These are phyloP conservation scores for Ageneiosus marmoratus DNA, from an alignment of 2,113 vertebrate species.

Conservation along the genomic window DNA sequence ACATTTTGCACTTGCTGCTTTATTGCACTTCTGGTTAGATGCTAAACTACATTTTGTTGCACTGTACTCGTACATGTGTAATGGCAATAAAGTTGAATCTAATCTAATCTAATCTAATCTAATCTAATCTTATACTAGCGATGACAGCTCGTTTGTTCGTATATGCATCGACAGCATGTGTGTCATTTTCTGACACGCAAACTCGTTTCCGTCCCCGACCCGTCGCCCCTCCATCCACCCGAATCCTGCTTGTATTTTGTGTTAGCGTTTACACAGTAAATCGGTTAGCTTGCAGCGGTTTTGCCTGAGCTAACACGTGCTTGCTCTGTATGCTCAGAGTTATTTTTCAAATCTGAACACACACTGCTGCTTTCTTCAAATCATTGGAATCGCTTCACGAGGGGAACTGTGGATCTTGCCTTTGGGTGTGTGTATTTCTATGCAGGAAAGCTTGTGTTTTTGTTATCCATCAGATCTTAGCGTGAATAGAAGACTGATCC, in stretches of 20 bases:
- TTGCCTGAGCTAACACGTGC: neutral
- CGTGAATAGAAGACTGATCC: neutral
- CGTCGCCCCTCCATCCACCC: neutral
- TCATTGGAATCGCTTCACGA: neutral
- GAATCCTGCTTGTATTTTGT: neutral
- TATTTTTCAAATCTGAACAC: neutral
- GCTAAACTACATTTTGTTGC: too few species aligned
- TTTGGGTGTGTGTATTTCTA: neutral
- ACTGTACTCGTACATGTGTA: too few species aligned
- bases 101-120: too few species aligned
- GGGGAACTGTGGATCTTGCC: neutral
- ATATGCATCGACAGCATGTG: neutral
- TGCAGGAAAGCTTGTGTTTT: neutral
- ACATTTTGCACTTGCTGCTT: too few species aligned
- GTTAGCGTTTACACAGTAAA: neutral
- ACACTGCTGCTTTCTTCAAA: neutral
- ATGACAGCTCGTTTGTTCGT: neutral
- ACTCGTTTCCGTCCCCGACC: neutral
- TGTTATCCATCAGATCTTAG: neutral
- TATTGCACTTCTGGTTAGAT: too few species aligned
- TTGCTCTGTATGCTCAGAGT: neutral
- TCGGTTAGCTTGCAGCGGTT: constrained; percentile 26
- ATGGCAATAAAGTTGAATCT: too few species aligned
- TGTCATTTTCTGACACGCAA: neutral
- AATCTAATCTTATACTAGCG: neutral